A percentile compares a stretch with the other conserved stretches of the same genome.
Conservation (phyloP, 2,797 vertebrate genomes). For the Setipinna tenuifilis region DNA sequence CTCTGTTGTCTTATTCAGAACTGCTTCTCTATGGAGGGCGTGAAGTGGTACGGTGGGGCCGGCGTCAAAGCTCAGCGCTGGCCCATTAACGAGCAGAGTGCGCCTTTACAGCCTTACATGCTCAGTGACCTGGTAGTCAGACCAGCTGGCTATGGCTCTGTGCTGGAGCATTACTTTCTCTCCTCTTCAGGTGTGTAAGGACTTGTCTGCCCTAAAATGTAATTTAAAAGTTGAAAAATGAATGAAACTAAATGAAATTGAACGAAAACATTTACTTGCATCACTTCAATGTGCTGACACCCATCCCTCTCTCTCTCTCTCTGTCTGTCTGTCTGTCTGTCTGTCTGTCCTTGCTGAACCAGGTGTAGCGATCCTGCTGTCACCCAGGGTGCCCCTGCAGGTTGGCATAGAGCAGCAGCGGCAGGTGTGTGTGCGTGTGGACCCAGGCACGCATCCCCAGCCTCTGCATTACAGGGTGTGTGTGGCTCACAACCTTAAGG, state of each 20-base stretch:
- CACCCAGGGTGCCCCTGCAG: not conserved
- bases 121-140: slow-evolving; percentile 53
- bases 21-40: slow-evolving; percentile 45
- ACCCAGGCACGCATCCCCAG: not conserved
- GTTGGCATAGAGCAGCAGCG: not conserved
- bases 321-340: not conserved
- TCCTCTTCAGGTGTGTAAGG: slow-evolving; percentile 26
- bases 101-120: slow-evolving; percentile 55
- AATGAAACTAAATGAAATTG: not conserved
- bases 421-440: not conserved
- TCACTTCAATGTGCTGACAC: not conserved
- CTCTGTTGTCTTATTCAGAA: slow-evolving; percentile 9
- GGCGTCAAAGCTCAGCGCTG: slow-evolving; percentile 62
- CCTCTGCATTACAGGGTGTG: slow-evolving; percentile 14
- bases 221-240: too few species aligned
- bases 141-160: slow-evolving; percentile 60
- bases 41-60: slow-evolving; percentile 72
- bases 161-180: slow-evolving; percentile 67
- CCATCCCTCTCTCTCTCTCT: not conserved
- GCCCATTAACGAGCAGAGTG: slow-evolving; percentile 62
- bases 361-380: not conserved
- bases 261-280: not conserved
- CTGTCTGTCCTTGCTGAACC: not conserved
- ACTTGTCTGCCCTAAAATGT: too few species aligned
- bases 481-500: slow-evolving; percentile 49